Base-by-base conservation (phyloP, 2,797 vertebrate species). In the Amblyraja radiata region DNA sequence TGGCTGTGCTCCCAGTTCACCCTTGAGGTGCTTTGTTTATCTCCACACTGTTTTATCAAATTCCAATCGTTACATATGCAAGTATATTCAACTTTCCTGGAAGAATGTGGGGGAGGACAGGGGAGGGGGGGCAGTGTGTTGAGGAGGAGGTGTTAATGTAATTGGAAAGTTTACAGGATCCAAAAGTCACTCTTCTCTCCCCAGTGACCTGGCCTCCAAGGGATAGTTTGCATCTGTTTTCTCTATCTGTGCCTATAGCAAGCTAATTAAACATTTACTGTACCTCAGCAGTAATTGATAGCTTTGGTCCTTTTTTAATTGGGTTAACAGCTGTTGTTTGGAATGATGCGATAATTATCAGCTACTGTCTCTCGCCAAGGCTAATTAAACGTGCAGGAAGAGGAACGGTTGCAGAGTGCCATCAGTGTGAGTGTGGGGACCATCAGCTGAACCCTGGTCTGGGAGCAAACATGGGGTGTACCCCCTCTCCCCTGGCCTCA, bases 241-340 rank as follows among this genome's bases (percentile, higher is more conserved):
- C 84, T 88, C 63, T 88, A 88, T 88, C 65, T 63, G n/a, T 88
- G 84, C 84, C 84, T 88, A 88, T 88, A 88, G 84, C 61, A 88
- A 88, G 84, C 84, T 88, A 88, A 88, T 88, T 88, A 88, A 88
- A 88, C 84, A 88, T 88, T 88, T 88, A 88, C 84, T 88, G 84
- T 88, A 88, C 84, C 84, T 88, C 84, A 88, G 84, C 61, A 88
- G 84, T 88, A 88, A 88, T 88, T 88, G 84, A 88, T 88, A 88
- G 84, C 84, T 88, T 88, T 88, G 84, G 61, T 88, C 84, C 84
- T 68, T 68, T 88, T 88, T 88, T 88, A 88, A 88, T 88, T 88
- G 84, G 84, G 84, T 88, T 88, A 88, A 88, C 84, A 88, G 84
- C 84, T 88, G 84, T 88, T 88, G 84, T 88, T 88, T 88, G 84